Evolutionary conservation across 2,113 vertebrate species (phyloP).

Genomic region (Phalacrocorax brasilianus): DNA sequence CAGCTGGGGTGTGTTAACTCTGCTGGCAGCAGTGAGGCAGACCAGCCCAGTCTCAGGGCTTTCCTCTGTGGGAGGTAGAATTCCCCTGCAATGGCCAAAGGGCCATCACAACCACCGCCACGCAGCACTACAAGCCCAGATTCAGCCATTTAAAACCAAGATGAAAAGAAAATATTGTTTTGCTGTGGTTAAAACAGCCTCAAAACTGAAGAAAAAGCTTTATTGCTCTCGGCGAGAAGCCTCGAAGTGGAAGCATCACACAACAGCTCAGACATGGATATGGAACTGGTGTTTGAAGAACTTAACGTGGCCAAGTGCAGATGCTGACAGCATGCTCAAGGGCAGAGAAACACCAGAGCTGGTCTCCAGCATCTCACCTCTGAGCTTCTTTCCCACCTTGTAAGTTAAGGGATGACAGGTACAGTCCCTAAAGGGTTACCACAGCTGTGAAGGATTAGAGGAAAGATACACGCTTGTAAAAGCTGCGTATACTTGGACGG

Average conservation of each 20-base stretch:
- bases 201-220: neutral
- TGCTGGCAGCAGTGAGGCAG: neutral
- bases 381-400: neutral
- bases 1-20: neutral
- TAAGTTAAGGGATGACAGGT: neutral
- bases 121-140: neutral
- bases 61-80: neutral
- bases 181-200: neutral
- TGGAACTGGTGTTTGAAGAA: accelerated
- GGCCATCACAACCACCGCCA: neutral
- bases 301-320: neutral
- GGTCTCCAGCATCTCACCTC: neutral
- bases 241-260: accelerated
- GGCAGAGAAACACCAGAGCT: neutral
- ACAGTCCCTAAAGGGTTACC: neutral
- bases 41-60: accelerated
- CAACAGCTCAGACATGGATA: accelerated
- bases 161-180: accelerated
- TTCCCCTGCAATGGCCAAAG: neutral
- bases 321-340: neutral
- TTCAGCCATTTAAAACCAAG: neutral
- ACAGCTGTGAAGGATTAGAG: neutral
- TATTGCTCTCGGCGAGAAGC: neutral
- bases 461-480: neutral
- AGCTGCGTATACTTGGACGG: neutral